These are phyloP conservation scores for Silurus aristotelis DNA, from an alignment of 2,797 vertebrate species.

Conservation along the genomic window DNA sequence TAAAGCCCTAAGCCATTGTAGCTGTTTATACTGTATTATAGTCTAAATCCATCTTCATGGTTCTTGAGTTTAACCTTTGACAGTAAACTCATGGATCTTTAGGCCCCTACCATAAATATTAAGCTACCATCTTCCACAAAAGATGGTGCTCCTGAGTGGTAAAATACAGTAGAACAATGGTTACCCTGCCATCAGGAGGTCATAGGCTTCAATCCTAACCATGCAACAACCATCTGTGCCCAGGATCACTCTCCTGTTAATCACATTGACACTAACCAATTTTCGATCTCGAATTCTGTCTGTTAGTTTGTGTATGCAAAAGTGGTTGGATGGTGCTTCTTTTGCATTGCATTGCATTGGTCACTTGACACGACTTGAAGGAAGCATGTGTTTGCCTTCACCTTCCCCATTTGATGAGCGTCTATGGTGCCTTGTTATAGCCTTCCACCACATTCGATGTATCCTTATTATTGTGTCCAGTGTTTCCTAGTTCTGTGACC, in stretches of 20 bases:
- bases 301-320: not conserved
- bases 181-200: not conserved
- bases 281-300: not conserved
- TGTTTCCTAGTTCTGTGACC: not conserved
- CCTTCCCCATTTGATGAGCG: not conserved
- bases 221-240: not conserved
- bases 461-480: not conserved
- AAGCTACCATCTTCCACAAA: no score
- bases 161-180: not conserved
- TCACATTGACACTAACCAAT: not conserved
- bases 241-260: no score
- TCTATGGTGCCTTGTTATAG: not conserved
- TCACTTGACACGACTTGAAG: not conserved
- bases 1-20: no score
- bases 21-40: no score
- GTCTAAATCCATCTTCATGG: no score
- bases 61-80: no score
- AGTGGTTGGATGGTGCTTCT: not conserved
- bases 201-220: not conserved
- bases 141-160: not conserved
- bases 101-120: no score
- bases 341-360: not conserved
- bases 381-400: not conserved
- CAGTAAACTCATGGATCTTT: no score
- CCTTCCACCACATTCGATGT: not conserved